A percentile compares a stretch with the other conserved stretches of the same genome.
Evolutionary conservation across 1,140 invertebrate species (phyloP).

Genomic region (Cyrtorhinus lividipennis): DNA sequence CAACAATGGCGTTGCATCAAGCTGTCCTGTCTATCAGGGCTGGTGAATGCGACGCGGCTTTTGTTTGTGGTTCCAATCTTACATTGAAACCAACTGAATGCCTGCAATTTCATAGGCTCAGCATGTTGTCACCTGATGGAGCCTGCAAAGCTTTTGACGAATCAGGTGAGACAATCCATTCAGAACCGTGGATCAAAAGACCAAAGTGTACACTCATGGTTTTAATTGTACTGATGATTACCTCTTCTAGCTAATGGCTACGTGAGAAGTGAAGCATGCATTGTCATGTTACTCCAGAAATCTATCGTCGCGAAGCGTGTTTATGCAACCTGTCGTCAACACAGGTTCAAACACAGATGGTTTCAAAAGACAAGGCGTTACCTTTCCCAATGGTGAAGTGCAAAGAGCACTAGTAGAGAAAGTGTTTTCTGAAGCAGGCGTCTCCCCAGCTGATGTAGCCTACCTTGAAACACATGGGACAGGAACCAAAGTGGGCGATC

Average conservation of each 20-base stretch:
- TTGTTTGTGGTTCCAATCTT: constrained; percentile 68
- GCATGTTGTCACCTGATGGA: constrained; percentile 74
- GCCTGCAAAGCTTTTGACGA: constrained; percentile 87
- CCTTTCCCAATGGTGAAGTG: constrained; percentile 73
- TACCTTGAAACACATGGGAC: constrained; percentile 96
- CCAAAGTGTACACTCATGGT: too few relatives aligned
- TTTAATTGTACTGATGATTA: too few relatives aligned
- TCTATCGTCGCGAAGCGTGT: constrained; percentile 54
- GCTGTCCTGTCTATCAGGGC: constrained; percentile 64
- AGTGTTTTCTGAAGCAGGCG: constrained; percentile 63
- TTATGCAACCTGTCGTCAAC: constrained; percentile 71
- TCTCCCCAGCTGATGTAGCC: constrained; percentile 64
- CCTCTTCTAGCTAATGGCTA: constrained; percentile 57
- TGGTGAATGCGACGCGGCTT: constrained; percentile 79
- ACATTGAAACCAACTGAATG: constrained; percentile 74
- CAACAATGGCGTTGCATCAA: constrained; percentile 72
- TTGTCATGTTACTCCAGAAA: constrained; percentile 68
- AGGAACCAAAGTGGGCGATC: constrained; percentile 87
- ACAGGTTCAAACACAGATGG: constrained; percentile 82
- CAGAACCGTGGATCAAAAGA: too few relatives aligned
- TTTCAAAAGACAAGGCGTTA: constrained; percentile 76
- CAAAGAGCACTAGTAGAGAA: constrained; percentile 76
- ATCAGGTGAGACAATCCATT: constrained; percentile 39
- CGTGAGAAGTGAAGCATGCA: constrained; percentile 76
- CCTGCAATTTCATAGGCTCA: constrained; percentile 77